phyloP scores from a whole-genome alignment of 1,140 invertebrate genomes.

The Diorhabda carinulata region DNA sequence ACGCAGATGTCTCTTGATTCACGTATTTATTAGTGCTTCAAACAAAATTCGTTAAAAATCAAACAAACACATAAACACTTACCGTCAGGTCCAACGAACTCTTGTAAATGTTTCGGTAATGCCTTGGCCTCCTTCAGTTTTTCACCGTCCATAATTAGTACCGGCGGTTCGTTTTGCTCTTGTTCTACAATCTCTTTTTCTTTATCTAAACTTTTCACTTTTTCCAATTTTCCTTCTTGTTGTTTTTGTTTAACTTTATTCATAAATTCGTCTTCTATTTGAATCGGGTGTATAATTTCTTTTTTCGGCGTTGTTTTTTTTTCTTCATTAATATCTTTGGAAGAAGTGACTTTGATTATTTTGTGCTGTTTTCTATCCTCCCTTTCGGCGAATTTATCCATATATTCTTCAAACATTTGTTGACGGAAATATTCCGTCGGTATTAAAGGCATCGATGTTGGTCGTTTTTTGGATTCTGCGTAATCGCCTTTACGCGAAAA shows the following conservation, averaged over 20 bases:
- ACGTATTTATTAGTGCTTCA: slow-evolving; percentile 10
- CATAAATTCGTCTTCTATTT: slow-evolving; percentile 70
- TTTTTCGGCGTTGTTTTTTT: slow-evolving; percentile 16
- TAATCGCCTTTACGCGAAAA: slow-evolving; percentile 42
- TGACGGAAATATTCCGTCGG: slow-evolving; percentile 64
- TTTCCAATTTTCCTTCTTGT: slow-evolving; percentile 43
- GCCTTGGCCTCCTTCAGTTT: slow-evolving; percentile 56
- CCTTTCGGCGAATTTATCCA: slow-evolving; percentile 71
- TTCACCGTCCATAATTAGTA: slow-evolving; percentile 60
- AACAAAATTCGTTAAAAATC: background rate
- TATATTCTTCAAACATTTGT: slow-evolving; percentile 79
- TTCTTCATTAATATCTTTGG: slow-evolving; percentile 18
- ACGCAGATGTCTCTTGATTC: background rate
- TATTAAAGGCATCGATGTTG: slow-evolving; percentile 43
- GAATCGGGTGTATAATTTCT: slow-evolving; percentile 50
- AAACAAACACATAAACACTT: slow-evolving; percentile 41
- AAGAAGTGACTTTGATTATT: slow-evolving; percentile 65
- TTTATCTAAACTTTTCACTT: slow-evolving; percentile 43
- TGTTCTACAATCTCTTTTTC: slow-evolving; percentile 17
- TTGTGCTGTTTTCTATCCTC: slow-evolving; percentile 72
- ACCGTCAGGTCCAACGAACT: slow-evolving; percentile 57
- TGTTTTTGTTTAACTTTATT: slow-evolving; percentile 58
- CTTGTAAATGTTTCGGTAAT: slow-evolving; percentile 69
- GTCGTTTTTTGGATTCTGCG: slow-evolving; percentile 27
- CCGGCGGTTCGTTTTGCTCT: slow-evolving; percentile 44